Base-by-base conservation (phyloP, 2,888 invertebrate genomes). In the Callimorpha dominula region DNA sequence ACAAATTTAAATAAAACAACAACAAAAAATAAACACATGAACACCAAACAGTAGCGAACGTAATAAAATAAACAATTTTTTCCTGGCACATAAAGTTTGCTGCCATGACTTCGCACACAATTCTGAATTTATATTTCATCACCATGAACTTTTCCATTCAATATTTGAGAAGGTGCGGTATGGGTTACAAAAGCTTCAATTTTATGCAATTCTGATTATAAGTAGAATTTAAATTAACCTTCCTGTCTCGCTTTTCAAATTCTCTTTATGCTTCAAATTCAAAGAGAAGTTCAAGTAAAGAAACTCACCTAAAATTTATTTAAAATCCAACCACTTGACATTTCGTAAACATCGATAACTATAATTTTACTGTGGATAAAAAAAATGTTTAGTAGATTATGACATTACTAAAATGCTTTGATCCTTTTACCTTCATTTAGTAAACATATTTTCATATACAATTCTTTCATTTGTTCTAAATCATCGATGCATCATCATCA, bases 161-260 rank as follows among this genome's bases (percentile, higher is more conserved):
- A 62, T 17, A 40, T 40, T 62, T 14, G 31, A 60, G 49, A 49
- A 68, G 60, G 72, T 63, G 65, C 69, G 31, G 78, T 73, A 52
- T 70, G 15, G 52, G 67, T 71, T 66, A 83, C 75, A 81, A 81
- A 77, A 71, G 67, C 68, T 63, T 73, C 65, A 52, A 74, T 64
- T 54, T 68, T 74, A 78, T 74, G 68, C 52, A 74, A 57, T 78
- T 42, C 54, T 68, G 73, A 79, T 75, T 62, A 52, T 78, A 77
- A 76, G 68, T 40, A 68, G 74, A 83, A 84, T 88, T 89, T 83
- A 86, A 86, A 89, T 89, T 86, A 88, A 87, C 86, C 88, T 87
- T 78, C 78, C 71, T 74, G 74, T 78, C 76, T 81, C 81, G 80
- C 78, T 78, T 70, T 68, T 40, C 57, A 57, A 68, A 74, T 74